Percentiles rank a stretch among this genome's conserved stretches.
These are phyloP conservation scores for Tribolium freemani DNA, from an alignment of 2,888 invertebrate genomes.

Conservation along the genomic window DNA sequence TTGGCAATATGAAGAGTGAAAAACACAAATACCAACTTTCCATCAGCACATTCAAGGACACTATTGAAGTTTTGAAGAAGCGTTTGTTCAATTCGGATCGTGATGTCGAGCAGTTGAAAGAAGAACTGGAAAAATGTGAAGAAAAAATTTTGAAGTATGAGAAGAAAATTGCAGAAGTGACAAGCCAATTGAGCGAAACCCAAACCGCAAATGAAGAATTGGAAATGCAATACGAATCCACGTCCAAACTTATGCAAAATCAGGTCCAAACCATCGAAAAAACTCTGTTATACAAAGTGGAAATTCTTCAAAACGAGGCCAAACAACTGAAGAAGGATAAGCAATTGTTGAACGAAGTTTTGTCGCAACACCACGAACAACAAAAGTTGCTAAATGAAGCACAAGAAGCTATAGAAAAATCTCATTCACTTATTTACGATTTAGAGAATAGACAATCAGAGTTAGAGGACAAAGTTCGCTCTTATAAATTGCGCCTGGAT, in stretches of 20 bases:
- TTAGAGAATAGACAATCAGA: slow-evolving; percentile 14
- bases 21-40: slow-evolving; percentile 73
- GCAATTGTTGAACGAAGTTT: slow-evolving; percentile 50
- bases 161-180: slow-evolving; percentile 57
- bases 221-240: slow-evolving; percentile 61
- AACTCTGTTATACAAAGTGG: slow-evolving; percentile 58
- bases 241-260: slow-evolving; percentile 56
- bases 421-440: slow-evolving; percentile 50
- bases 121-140: slow-evolving; percentile 62
- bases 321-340: slow-evolving; percentile 42
- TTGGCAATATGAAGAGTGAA: slow-evolving; percentile 69
- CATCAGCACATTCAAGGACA: slow-evolving; percentile 72
- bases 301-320: slow-evolving; percentile 16
- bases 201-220: slow-evolving; percentile 59
- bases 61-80: slow-evolving; percentile 73
- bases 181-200: slow-evolving; percentile 56
- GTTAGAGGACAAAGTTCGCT: slow-evolving; percentile 16
- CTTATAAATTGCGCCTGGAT: slow-evolving; percentile 42
- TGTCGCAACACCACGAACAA: slow-evolving; percentile 54
- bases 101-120: slow-evolving; percentile 72
- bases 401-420: slow-evolving; percentile 11
- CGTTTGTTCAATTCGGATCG: slow-evolving; percentile 73
- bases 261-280: slow-evolving; percentile 56
- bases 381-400: not conserved
- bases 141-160: slow-evolving; percentile 60